Base-by-base conservation (phyloP, 2,888 invertebrate genomes). In the Cancer borealis region DNA sequence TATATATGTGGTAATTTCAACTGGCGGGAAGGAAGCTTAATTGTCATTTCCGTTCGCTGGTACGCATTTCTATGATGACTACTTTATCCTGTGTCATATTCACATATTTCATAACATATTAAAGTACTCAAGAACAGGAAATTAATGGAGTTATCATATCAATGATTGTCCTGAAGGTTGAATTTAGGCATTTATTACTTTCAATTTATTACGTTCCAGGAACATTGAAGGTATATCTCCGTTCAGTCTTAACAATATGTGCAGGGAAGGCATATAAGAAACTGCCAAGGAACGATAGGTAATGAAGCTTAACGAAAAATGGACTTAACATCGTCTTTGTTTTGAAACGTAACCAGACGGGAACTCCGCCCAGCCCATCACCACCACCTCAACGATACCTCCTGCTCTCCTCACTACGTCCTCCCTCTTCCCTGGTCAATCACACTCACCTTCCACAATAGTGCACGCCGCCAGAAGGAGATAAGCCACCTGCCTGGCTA, bases 1-100 rank as follows among this genome's bases (percentile, higher is more conserved):
- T 73, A 73, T 73, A n/a, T 73, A 73, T 26, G 73, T 73, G 73
- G 73, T 73, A 73, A 73, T 73, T 73, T 73, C 73, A 73, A 73
- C 73, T n/a, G 73, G 73, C n/a, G 73, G 26, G 26, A 73, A 73
- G 10, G 73, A 26, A 26, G 26, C 26, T 73, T 6, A 73, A 73
- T 26, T 6, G 54, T 54, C 54, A 73, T 26, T 73, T 73, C 73
- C 73, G 73, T 26, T 73, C 73, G 1, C 73, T 8, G 26, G 10
- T 73, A 10, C 6, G 73, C 73, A 73, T 73, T n/a, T 26, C 73
- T n/a, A n/a, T 6, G 26, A 10, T n/a, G 73, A 10, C 73, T 73
- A 2, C 10, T n/a, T n/a, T 10, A 8, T n/a, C 10, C 73, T 73
- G 73, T 73, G 73, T 26, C 26, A 73, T 54, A 54, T 54, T 12